Evolutionary conservation across 1,140 invertebrate genomes (phyloP).

Genomic region (Orussus abietinus): DNA sequence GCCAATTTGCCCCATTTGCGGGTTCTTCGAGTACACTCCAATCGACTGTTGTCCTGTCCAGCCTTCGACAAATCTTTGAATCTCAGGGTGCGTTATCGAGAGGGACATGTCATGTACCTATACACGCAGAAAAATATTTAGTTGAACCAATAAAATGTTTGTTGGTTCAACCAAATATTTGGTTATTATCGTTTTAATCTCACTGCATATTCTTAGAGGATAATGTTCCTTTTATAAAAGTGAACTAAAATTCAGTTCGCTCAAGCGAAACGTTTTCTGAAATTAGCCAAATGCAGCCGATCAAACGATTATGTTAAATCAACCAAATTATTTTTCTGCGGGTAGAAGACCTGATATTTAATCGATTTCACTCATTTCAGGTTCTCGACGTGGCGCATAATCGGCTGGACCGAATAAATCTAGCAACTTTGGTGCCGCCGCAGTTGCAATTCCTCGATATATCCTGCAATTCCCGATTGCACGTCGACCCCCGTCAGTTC

Average conservation of each 20-base stretch:
- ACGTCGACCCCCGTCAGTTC: conserved; percentile 77
- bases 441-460: conserved; percentile 81
- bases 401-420: conserved; percentile 73
- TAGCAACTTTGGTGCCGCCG: conserved; percentile 70
- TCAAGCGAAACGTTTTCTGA: too few relatives aligned
- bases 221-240: too few relatives aligned
- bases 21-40: conserved; percentile 78
- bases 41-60: conserved; percentile 70
- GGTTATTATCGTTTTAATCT: too few relatives aligned
- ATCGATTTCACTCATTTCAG: too few relatives aligned
- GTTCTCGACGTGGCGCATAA: conserved; percentile 83
- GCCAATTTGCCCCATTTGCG: conserved; percentile 66
- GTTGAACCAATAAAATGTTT: not conserved
- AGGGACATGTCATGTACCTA: not conserved
- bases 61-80: conserved; percentile 69
- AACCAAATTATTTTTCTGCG: too few relatives aligned
- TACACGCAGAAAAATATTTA: too few relatives aligned
- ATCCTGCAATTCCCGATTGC: conserved; percentile 75
- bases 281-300: too few relatives aligned
- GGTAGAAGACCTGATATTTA: too few relatives aligned
- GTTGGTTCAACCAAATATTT: too few relatives aligned
- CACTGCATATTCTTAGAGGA: too few relatives aligned
- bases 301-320: too few relatives aligned
- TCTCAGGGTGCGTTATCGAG: conserved; percentile 57
- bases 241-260: too few relatives aligned